Evolutionary conservation across 1,140 invertebrate species (phyloP).

Genomic region (Drosophila ogumai): DNA sequence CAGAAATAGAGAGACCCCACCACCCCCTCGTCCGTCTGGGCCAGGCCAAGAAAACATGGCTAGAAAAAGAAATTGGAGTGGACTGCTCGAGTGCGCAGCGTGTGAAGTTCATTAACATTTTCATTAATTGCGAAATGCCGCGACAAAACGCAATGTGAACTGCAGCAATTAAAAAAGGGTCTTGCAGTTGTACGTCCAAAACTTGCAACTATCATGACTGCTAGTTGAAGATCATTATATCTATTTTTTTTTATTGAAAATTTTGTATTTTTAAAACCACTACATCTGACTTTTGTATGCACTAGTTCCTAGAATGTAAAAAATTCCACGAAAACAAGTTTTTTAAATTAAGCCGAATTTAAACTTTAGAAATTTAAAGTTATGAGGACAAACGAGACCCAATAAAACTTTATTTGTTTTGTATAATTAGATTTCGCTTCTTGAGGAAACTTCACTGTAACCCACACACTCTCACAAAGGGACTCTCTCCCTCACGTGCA

Average conservation of each 20-base stretch:
- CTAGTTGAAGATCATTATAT: neutral
- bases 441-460: slow-evolving; percentile 6
- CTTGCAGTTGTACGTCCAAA: slow-evolving; percentile 10
- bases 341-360: neutral
- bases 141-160: slow-evolving; percentile 61
- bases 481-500: slow-evolving; percentile 9
- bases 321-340: neutral
- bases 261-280: too few species aligned
- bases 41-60: slow-evolving; percentile 51
- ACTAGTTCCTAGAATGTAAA: neutral
- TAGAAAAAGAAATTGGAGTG: slow-evolving; percentile 60
- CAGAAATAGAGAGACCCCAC: slow-evolving; percentile 36
- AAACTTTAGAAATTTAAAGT: neutral
- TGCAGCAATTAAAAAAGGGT: slow-evolving; percentile 68
- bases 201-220: neutral
- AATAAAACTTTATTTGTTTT: neutral
- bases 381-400: too few species aligned
- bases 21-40: slow-evolving; percentile 21
- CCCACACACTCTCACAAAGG: slow-evolving; percentile 46
- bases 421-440: neutral
- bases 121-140: slow-evolving; percentile 81
- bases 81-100: slow-evolving; percentile 69
- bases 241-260: too few species aligned
- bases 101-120: slow-evolving; percentile 84
- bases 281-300: too few species aligned